Conservation (phyloP, 2,797 vertebrate species). For the Poeciliopsis infans region DNA sequence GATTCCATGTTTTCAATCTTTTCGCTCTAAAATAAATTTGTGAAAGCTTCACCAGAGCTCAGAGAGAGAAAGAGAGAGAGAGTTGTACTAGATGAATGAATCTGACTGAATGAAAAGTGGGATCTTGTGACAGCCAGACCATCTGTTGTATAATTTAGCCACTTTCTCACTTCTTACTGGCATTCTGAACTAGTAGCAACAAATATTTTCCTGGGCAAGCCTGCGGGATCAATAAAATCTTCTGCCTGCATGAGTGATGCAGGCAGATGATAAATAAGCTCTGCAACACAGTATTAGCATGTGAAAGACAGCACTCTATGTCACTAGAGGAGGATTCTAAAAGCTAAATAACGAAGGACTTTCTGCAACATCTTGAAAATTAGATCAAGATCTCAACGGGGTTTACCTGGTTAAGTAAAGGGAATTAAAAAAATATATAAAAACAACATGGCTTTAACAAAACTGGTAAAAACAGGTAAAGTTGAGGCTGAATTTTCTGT, state of each 20-base stretch:
- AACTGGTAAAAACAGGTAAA: background rate
- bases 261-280: conserved; percentile 17
- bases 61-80: background rate
- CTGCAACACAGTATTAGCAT: background rate
- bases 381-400: no score
- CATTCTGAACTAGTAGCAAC: conserved; percentile 42
- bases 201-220: conserved; percentile 30
- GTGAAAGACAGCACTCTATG: background rate
- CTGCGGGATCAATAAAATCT: conserved; percentile 32
- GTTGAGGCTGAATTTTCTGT: background rate
- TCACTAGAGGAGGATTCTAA: background rate
- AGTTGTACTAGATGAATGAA: conserved; percentile 50
- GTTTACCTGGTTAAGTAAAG: no score
- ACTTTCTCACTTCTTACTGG: conserved; percentile 52
- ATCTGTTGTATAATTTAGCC: conserved; percentile 62
- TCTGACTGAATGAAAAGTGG: conserved; percentile 52
- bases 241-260: conserved; percentile 15
- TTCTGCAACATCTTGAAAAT: no score
- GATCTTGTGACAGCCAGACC: conserved; percentile 46
- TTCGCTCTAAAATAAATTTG: conserved; percentile 2
- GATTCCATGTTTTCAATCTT: background rate
- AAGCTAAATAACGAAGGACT: background rate
- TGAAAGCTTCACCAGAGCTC: conserved; percentile 1
- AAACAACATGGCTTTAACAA: background rate
- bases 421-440: no score